phyloP scores from a whole-genome alignment of 2,888 invertebrate genomes.

The Brenthis ino region DNA sequence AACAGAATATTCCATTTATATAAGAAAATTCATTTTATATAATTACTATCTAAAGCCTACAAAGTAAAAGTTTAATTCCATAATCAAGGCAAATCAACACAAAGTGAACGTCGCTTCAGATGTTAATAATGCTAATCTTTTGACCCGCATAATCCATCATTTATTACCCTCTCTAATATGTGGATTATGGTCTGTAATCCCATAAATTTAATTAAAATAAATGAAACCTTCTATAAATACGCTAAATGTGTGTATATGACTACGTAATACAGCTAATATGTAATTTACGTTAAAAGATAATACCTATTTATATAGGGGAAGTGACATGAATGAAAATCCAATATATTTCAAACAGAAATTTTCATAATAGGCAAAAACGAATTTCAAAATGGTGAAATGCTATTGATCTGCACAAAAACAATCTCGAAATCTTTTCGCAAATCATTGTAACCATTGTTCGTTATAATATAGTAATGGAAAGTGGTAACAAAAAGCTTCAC shows the following conservation, averaged over 20 bases:
- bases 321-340: background rate
- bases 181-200: conserved; percentile 38
- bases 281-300: background rate
- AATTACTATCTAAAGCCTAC: background rate
- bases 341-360: conserved; percentile 43
- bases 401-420: conserved; percentile 57
- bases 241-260: background rate
- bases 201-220: conserved; percentile 23
- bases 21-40: conserved; percentile 6
- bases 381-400: conserved; percentile 49
- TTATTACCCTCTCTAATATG: conserved; percentile 49
- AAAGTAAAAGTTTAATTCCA: conserved; percentile 11
- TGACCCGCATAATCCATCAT: conserved; percentile 55
- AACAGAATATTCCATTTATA: background rate
- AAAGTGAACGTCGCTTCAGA: conserved; percentile 26
- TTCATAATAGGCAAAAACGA: conserved; percentile 49
- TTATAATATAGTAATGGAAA: conserved; percentile 76
- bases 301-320: too few species aligned
- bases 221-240: conserved; percentile 5
- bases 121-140: conserved; percentile 36
- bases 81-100: conserved; percentile 5
- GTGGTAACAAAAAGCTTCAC: conserved; percentile 75
- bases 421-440: conserved; percentile 74
- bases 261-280: background rate
- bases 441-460: conserved; percentile 75